phyloP scores from a whole-genome alignment of 2,888 invertebrate species.

The Polymixis flavicincta region DNA sequence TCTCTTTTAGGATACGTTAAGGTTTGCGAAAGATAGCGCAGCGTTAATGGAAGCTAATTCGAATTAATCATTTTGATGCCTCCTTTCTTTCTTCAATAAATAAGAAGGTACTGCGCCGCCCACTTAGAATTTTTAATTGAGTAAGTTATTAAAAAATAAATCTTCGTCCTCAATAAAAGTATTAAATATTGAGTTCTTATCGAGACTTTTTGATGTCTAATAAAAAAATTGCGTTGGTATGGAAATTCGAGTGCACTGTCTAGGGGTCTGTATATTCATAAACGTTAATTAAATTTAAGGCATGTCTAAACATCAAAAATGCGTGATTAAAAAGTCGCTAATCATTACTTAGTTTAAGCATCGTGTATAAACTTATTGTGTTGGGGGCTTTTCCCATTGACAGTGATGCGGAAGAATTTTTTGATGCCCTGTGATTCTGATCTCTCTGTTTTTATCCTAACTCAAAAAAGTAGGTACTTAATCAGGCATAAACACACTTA shows the following conservation, averaged over 20 bases:
- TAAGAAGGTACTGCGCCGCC: background rate
- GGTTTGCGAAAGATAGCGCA: conserved; percentile 10
- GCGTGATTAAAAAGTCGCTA: too few species aligned
- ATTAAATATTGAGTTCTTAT: background rate
- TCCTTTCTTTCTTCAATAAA: conserved; percentile 20
- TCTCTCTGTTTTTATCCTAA: background rate
- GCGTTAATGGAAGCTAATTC: conserved; percentile 24
- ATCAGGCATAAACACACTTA: background rate
- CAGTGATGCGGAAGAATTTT: too few species aligned
- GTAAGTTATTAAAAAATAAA: background rate
- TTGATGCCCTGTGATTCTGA: too few species aligned
- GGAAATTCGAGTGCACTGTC: conserved; percentile 28
- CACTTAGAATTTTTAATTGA: background rate
- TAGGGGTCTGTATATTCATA: too few species aligned
- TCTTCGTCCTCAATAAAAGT: background rate
- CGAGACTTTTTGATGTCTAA: background rate
- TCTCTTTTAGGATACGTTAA: conserved; percentile 21
- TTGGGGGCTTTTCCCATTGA: too few species aligned
- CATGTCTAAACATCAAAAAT: too few species aligned
- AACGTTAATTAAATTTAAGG: too few species aligned
- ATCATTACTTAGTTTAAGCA: too few species aligned
- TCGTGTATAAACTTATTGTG: too few species aligned
- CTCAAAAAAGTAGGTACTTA: background rate
- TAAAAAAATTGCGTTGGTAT: background rate
- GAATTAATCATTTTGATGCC: conserved; percentile 16